These are phyloP conservation scores for Ennomos quercinarius DNA, from an alignment of 2,888 invertebrate genomes.

Conservation along the genomic window DNA sequence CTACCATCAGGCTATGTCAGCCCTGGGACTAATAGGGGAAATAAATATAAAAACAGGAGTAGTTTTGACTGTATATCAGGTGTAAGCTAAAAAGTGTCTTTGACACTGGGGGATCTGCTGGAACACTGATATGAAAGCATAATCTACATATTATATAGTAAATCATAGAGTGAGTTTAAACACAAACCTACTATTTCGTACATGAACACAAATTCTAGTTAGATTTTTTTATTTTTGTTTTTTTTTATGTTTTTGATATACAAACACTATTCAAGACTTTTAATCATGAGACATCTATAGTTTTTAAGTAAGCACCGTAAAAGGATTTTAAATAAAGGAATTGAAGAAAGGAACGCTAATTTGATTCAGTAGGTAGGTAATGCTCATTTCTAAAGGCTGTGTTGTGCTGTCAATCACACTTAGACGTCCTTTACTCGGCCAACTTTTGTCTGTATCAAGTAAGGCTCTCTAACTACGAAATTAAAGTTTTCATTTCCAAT, in stretches of 20 bases:
- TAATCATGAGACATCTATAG: neutral
- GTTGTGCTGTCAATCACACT: constrained; percentile 53
- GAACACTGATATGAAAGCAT: too few species aligned
- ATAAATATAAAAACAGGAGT: too few species aligned
- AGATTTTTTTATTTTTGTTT: neutral
- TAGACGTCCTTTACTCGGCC: constrained; percentile 38
- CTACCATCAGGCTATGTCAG: too few species aligned
- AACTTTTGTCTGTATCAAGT: constrained; percentile 39
- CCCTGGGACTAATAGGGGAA: too few species aligned
- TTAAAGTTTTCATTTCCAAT: constrained; percentile 65
- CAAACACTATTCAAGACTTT: neutral
- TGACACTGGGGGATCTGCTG: too few species aligned
- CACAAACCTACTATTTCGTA: neutral
- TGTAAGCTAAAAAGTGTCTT: too few species aligned
- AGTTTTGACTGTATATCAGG: too few species aligned
- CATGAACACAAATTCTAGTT: constrained; percentile 1
- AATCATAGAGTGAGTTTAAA: too few species aligned
- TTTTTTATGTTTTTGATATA: neutral
- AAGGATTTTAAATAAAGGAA: neutral
- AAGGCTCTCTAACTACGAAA: constrained; percentile 51
- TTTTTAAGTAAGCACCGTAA: neutral
- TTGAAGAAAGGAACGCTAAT: constrained; percentile 3
- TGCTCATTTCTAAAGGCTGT: constrained; percentile 36
- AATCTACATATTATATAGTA: too few species aligned
- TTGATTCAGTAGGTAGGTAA: constrained; percentile 13